These are phyloP conservation scores for Scortum barcoo DNA, from an alignment of 2,113 vertebrate genomes.

Conservation along the genomic window DNA sequence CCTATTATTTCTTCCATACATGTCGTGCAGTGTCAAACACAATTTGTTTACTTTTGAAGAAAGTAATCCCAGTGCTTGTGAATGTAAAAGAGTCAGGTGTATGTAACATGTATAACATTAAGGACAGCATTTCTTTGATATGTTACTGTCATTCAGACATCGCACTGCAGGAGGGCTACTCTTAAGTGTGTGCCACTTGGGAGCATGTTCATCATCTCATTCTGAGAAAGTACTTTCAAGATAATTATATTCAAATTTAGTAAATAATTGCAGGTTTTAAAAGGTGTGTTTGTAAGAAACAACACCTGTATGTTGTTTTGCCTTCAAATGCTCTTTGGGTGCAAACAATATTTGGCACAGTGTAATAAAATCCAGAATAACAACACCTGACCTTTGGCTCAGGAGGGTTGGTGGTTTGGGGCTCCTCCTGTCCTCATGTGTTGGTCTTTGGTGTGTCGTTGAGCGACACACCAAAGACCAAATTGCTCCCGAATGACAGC, in stretches of 20 bases:
- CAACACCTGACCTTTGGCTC: not conserved
- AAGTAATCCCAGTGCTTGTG: not conserved
- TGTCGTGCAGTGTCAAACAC: not conserved
- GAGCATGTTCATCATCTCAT: constrained; percentile 1
- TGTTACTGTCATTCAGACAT: not conserved
- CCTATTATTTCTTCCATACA: not conserved
- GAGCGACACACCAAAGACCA: not conserved
- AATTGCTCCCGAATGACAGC: constrained; percentile 2
- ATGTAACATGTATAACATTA: not conserved
- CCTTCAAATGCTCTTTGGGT: not conserved
- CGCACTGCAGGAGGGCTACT: not conserved
- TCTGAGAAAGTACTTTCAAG: not conserved
- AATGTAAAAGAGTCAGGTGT: not conserved
- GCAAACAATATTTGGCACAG: not conserved
- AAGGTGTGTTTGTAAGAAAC: not conserved
- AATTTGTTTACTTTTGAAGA: not conserved
- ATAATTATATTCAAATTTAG: not conserved
- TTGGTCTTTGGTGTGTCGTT: not conserved
- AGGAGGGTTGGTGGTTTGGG: not conserved
- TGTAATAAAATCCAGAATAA: not conserved
- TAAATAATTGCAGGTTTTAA: not conserved
- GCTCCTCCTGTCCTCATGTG: not conserved
- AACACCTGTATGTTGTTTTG: not conserved
- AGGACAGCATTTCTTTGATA: not conserved
- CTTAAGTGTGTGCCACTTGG: not conserved